Evolutionary conservation across 2,888 invertebrate genomes (phyloP).

Genomic region (Phortica magna): DNA sequence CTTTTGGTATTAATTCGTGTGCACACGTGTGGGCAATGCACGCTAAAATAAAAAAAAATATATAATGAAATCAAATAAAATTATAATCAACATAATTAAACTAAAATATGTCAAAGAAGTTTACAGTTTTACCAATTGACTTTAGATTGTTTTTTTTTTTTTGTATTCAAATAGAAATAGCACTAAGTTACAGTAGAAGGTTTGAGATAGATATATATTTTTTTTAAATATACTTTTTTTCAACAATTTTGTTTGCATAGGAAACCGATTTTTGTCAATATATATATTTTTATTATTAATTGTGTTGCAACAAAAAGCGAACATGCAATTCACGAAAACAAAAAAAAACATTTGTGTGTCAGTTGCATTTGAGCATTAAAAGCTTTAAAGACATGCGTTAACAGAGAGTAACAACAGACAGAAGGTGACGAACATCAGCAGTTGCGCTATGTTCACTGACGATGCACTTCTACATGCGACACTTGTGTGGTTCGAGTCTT

Average conservation of each 20-base stretch:
- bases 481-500: no score
- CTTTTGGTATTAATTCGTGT: slow-evolving; percentile 16
- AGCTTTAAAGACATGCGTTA: background rate
- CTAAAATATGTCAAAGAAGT: slow-evolving; percentile 11
- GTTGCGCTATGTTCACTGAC: no score
- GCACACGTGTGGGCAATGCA: slow-evolving; percentile 44
- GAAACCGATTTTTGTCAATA: slow-evolving; percentile 73
- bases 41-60: slow-evolving; percentile 41
- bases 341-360: background rate
- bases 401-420: background rate
- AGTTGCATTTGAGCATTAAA: background rate
- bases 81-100: slow-evolving; percentile 35
- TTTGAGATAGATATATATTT: background rate
- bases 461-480: no score
- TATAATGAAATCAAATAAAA: slow-evolving; percentile 39
- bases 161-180: slow-evolving; percentile 17
- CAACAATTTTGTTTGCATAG: slow-evolving; percentile 60
- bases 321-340: slow-evolving; percentile 10
- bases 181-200: slow-evolving; percentile 32
- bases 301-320: slow-evolving; percentile 27
- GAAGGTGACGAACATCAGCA: no score
- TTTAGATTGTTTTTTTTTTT: background rate
- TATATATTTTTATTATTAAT: slow-evolving; percentile 29
- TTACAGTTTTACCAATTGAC: slow-evolving; percentile 15
- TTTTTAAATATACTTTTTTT: background rate